Evolutionary conservation across 37 sponge, comb jelly and placozoan species (phyloP).

Genomic region (Aplysina aerophoba): DNA sequence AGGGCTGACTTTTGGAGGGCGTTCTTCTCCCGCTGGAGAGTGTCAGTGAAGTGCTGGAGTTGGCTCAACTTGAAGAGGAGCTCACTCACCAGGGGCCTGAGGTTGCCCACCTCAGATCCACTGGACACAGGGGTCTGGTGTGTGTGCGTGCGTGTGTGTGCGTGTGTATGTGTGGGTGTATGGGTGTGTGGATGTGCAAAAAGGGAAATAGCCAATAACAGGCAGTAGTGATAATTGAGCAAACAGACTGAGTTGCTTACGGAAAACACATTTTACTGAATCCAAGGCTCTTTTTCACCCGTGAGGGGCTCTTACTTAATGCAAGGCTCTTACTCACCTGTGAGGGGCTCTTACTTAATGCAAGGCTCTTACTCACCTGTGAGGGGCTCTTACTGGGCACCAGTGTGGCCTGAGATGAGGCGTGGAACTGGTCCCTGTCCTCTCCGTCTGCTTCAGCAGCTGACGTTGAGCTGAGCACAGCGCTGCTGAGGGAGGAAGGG

Average conservation of each 20-base stretch:
- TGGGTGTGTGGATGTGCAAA: too few species aligned
- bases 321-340: too few species aligned
- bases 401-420: background rate
- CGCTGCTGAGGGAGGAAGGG: background rate
- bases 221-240: too few species aligned
- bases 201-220: too few species aligned
- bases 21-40: slow-evolving; percentile 27
- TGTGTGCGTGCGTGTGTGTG: too few species aligned
- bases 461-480: background rate
- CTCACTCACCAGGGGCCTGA: background rate
- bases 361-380: too few species aligned
- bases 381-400: slow-evolving; percentile 29
- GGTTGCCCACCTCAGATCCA: background rate
- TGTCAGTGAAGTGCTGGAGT: slow-evolving; percentile 28
- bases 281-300: too few species aligned
- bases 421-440: background rate
- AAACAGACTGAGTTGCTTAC: too few species aligned
- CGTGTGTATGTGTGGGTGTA: too few species aligned
- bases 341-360: too few species aligned
- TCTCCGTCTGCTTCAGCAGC: background rate
- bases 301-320: too few species aligned
- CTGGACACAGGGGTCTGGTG: background rate
- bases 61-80: slow-evolving; percentile 28
- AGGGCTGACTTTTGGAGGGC: slow-evolving; percentile 1
- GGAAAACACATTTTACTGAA: too few species aligned